Conservation (phyloP, 2,797 vertebrate genomes). For the Choloepus didactylus region DNA sequence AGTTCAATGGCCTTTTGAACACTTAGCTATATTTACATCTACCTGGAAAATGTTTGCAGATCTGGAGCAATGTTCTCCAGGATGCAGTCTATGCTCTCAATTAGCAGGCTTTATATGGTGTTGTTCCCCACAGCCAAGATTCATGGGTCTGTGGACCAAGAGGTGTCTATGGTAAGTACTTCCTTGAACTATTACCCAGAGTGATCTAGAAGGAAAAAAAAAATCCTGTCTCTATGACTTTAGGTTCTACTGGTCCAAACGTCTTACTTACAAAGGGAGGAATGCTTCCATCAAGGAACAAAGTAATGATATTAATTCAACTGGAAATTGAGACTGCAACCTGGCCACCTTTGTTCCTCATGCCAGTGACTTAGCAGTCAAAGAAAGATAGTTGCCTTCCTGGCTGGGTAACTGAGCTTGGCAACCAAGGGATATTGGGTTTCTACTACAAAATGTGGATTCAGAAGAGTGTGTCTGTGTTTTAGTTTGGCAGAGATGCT, state of each 20-base stretch:
- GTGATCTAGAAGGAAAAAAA: not conserved
- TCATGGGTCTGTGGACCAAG: not conserved
- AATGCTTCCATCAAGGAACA: not conserved
- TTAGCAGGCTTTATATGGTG: not conserved
- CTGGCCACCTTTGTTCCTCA: not conserved
- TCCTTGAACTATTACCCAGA: not conserved
- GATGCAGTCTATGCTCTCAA: not conserved
- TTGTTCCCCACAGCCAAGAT: not conserved
- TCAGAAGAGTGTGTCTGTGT: not conserved
- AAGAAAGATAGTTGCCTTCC: not conserved
- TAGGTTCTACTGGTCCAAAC: not conserved
- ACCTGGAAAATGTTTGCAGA: not conserved
- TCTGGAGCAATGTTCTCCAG: not conserved
- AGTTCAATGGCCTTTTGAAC: not conserved
- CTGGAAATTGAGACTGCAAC: not conserved
- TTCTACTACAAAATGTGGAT: not conserved
- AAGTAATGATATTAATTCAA: not conserved
- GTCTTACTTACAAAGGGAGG: not conserved
- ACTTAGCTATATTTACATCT: not conserved
- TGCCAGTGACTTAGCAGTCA: not conserved
- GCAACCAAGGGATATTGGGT: not conserved
- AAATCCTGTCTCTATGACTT: not conserved
- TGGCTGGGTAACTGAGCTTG: not conserved
- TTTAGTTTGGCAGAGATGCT: too few relatives aligned
- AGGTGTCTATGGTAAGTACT: not conserved